These are phyloP conservation scores for Lepidotrigona ventralis DNA, from an alignment of 1,140 invertebrate species.

Conservation along the genomic window DNA sequence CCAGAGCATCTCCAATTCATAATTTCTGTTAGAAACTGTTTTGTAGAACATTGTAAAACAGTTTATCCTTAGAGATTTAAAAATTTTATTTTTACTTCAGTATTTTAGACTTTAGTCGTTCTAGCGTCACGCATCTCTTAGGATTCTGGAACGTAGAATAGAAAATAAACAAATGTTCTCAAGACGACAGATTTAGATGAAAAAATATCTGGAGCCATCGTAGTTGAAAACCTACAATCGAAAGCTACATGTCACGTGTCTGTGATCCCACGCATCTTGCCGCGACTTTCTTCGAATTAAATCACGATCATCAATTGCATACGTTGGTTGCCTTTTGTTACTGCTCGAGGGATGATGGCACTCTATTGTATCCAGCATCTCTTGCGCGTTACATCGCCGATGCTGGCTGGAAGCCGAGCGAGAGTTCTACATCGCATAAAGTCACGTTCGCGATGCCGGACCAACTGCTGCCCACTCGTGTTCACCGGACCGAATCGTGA, in stretches of 20 bases:
- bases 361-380: conserved; percentile 59
- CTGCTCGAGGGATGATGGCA: conserved; percentile 43
- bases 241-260: neutral
- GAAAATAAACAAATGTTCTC: too few species aligned
- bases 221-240: neutral
- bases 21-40: too few species aligned
- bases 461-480: conserved; percentile 65
- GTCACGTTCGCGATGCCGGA: conserved; percentile 61
- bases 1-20: too few species aligned
- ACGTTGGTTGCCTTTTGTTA: conserved; percentile 26
- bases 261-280: neutral
- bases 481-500: conserved; percentile 64
- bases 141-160: conserved; percentile 4
- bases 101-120: too few species aligned
- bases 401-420: conserved; percentile 43
- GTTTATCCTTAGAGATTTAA: too few species aligned
- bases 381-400: conserved; percentile 64
- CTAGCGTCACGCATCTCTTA: conserved; percentile 8
- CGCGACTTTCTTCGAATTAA: conserved; percentile 36
- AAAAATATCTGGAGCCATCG: too few species aligned
- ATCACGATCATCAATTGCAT: conserved; percentile 44
- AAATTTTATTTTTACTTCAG: too few species aligned
- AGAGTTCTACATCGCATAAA: conserved; percentile 68
- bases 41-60: too few species aligned
- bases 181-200: too few species aligned